Evolutionary conservation across 2,797 vertebrate genomes (phyloP).

Genomic region (Perodicticus potto): DNA sequence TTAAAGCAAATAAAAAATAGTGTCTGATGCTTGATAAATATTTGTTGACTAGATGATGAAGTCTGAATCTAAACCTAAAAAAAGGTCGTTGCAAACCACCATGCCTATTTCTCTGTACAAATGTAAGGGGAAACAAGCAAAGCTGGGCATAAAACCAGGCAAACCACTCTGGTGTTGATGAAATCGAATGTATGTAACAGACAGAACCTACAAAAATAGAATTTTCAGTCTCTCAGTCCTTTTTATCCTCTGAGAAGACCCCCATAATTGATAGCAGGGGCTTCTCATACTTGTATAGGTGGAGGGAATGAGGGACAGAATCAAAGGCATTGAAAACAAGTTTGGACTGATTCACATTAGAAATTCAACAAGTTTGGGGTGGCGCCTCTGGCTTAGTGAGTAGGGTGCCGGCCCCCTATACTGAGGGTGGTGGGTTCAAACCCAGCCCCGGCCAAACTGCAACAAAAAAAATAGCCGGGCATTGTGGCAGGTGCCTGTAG

Average conservation of each 20-base stretch:
- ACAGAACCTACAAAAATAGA: neutral
- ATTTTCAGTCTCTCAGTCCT: neutral
- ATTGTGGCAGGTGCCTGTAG: no score
- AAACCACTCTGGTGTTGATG: neutral
- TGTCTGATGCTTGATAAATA: no score
- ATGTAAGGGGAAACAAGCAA: neutral
- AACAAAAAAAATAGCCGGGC: no score
- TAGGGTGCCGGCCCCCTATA: no score
- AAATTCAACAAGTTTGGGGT: neutral
- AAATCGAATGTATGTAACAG: neutral
- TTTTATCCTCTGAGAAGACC: neutral
- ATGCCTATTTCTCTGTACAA: neutral
- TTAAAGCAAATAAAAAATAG: neutral
- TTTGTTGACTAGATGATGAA: no score
- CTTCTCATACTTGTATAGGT: neutral
- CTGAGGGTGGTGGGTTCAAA: no score
- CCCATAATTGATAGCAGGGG: neutral
- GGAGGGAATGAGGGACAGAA: neutral
- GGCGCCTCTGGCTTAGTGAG: no score
- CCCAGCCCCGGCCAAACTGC: no score
- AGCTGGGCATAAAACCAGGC: neutral
- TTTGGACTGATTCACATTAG: neutral
- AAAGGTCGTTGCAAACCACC: neutral
- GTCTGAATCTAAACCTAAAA: no score
- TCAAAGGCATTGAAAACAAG: neutral